Evolutionary conservation across 2,113 vertebrate genomes (phyloP), one percentile per base, ranked within the genome.

Genomic region (Ardeotis arabs): DNA sequence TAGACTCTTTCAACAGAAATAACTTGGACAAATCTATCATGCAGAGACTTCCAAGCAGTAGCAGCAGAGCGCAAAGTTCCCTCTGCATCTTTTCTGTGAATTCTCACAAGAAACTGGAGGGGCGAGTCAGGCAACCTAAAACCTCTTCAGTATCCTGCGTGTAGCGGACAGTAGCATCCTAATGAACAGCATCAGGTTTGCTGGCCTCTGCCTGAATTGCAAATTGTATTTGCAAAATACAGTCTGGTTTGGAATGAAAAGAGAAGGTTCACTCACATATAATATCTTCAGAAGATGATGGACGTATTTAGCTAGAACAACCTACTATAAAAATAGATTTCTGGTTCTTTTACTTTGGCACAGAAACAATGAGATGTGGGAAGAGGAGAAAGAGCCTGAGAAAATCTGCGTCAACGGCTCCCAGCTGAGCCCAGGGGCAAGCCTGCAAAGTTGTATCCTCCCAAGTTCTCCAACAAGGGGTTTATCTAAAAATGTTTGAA

Each of bases 1-100:
- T 95, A 89, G 87, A 53, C 35, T 49, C 27, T 87, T 95, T 84
- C 79, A 95, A 82, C 89, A 93, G 84, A 96, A 97, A 94, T 97
- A 96, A 87, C 91, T 91, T 84, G 62, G 87, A 91, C 81, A 89
- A 79, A 91, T 91, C 27, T 53, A 53, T 17, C 53, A 6, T 41
- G 87, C 62, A 85, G 62, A 92, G 77, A 79, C 70, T 96, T 82
- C 62, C 53, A 94, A 91, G 84, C 33, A 75, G 62, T 23, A 78
- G 55, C 69, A 94, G 66, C 53, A 93, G 78, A 70, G 70, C 73
- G 67, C 87, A 94, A 74, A 62, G 6, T 33, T 81, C 64, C 60
- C 27, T 50, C 10, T 55, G 31, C 58, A 15, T 82, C 70, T 76
- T 64, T 75, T 44, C 53, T 64, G 23, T 56, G n/a, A 50, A 52